phyloP scores from a whole-genome alignment of 2,113 vertebrate genomes.

The Phyllostomus hastatus region DNA sequence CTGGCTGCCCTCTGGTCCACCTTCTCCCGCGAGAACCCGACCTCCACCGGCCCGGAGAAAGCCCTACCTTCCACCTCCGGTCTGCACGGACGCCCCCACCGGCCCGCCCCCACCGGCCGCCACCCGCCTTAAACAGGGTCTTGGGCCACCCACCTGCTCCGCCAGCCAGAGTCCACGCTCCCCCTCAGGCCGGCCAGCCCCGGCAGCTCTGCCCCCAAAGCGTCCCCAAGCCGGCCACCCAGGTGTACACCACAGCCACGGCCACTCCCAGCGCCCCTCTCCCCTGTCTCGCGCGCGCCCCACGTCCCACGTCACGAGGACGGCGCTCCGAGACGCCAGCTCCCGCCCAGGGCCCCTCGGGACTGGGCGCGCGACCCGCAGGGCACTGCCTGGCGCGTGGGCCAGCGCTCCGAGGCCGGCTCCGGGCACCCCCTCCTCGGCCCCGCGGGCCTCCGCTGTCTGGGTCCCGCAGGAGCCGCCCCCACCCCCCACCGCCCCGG shows the following conservation, averaged over 20 bases:
- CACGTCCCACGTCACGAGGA: not conserved
- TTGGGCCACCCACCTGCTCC: not conserved
- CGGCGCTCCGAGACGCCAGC: not conserved
- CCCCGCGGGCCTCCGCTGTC: no score
- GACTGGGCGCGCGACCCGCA: no score
- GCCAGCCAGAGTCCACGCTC: not conserved
- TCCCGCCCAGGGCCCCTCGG: not conserved
- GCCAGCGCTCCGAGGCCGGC: no score
- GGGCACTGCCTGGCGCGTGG: no score
- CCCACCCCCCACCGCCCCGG: no score
- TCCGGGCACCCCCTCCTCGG: no score
- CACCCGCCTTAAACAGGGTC: no score
- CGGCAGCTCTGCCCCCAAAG: not conserved
- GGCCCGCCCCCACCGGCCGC: not conserved
- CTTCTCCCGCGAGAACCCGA: not conserved
- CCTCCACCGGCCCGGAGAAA: not conserved
- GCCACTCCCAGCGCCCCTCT: not conserved
- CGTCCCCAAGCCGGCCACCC: not conserved
- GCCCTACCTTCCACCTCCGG: not conserved
- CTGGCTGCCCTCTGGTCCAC: not conserved
- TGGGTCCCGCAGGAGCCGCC: no score
- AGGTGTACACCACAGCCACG: not conserved
- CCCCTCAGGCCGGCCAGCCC: not conserved
- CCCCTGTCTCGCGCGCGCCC: no score
- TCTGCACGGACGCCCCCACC: not conserved